phyloP scores from a whole-genome alignment of 2,888 invertebrate genomes.

The Hydroisotoma schaefferi region DNA sequence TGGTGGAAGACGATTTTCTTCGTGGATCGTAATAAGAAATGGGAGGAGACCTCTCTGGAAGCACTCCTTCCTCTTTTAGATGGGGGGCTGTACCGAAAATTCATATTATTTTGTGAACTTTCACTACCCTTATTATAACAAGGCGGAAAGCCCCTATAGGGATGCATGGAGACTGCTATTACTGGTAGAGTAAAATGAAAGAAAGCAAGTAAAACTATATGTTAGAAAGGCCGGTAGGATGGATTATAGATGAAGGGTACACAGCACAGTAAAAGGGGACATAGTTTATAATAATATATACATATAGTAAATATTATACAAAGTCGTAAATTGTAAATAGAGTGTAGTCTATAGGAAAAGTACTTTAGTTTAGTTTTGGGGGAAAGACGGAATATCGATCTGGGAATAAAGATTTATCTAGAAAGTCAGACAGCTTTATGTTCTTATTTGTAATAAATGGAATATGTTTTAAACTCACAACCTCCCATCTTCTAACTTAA shows the following conservation, averaged over 20 bases:
- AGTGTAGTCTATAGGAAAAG: not conserved
- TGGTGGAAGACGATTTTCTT: not conserved
- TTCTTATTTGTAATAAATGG: constrained; percentile 45
- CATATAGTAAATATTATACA: too few relatives aligned
- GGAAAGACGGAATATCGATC: constrained; percentile 25
- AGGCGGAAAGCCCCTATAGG: not conserved
- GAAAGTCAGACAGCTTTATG: constrained; percentile 43
- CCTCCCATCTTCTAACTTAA: not conserved
- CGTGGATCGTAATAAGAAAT: constrained; percentile 6
- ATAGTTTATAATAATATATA: too few relatives aligned
- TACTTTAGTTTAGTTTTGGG: constrained; percentile 5
- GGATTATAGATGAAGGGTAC: too few relatives aligned
- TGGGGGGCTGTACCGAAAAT: not conserved
- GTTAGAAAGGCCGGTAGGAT: too few relatives aligned
- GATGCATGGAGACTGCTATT: not conserved
- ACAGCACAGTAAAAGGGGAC: too few relatives aligned
- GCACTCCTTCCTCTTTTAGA: not conserved
- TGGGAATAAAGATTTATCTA: constrained; percentile 41
- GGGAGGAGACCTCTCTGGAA: not conserved
- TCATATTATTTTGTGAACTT: not conserved
- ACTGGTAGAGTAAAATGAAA: too few relatives aligned
- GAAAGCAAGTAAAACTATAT: too few relatives aligned
- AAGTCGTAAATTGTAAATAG: too few relatives aligned
- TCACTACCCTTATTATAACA: not conserved
- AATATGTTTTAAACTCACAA: constrained; percentile 41